Percentiles rank a stretch among this genome's conserved stretches.
phyloP scores from a whole-genome alignment of 2,113 vertebrate species.

The Bothrops jararaca region DNA sequence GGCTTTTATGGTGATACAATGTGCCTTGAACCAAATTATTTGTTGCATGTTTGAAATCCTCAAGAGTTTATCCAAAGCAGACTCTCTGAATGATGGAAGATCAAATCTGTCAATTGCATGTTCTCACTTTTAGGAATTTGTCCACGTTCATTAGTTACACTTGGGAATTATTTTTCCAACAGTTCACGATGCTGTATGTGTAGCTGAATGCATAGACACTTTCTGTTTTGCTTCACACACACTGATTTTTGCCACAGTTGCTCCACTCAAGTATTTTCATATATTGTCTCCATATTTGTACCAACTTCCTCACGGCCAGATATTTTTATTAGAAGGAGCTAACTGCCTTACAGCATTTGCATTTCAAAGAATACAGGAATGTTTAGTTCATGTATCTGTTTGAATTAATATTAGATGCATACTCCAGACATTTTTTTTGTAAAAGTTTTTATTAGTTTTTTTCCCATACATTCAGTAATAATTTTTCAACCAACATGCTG shows the following conservation, averaged over 20 bases:
- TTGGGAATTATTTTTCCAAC: background rate
- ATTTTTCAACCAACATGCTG: too few species aligned
- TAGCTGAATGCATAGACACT: background rate
- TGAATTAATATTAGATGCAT: background rate
- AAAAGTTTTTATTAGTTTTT: too few species aligned
- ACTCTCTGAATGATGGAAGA: background rate
- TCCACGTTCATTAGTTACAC: background rate
- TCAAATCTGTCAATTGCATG: background rate
- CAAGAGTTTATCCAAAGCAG: background rate
- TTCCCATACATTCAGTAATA: too few species aligned
- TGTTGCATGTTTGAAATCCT: background rate
- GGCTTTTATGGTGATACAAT: background rate
- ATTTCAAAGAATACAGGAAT: background rate
- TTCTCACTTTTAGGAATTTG: background rate
- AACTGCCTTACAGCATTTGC: background rate
- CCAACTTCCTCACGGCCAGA: background rate
- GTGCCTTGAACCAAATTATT: background rate
- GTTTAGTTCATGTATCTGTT: background rate
- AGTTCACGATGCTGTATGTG: background rate
- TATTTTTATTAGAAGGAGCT: background rate
- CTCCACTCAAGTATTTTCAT: background rate
- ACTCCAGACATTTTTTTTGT: background rate
- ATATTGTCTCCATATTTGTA: background rate
- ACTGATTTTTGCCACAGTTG: background rate
- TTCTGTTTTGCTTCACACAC: background rate